A percentile compares a stretch with the other conserved stretches of the same genome.
phyloP scores from a whole-genome alignment of 2,888 invertebrate species.

The Ferdinandea cuprea region DNA sequence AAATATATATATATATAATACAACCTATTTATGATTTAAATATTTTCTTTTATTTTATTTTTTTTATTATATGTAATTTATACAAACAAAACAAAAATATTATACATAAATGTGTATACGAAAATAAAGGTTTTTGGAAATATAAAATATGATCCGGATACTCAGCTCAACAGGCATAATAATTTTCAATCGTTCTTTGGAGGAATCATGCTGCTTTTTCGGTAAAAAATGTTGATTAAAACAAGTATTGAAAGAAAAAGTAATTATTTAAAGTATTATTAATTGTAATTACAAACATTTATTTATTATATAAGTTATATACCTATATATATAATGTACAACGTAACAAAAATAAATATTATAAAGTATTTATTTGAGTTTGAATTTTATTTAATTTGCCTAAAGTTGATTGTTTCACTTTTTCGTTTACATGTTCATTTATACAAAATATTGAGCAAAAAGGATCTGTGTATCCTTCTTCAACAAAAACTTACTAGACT shows the following conservation, averaged over 20 bases:
- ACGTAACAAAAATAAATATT: slow-evolving; percentile 18
- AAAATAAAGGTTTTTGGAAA: slow-evolving; percentile 93
- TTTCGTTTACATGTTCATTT: slow-evolving; percentile 9
- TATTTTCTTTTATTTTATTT: slow-evolving; percentile 74
- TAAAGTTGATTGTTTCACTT: slow-evolving; percentile 20
- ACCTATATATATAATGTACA: slow-evolving; percentile 45
- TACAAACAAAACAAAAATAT: slow-evolving; percentile 73
- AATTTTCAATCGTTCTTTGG: slow-evolving; percentile 97
- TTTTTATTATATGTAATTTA: slow-evolving; percentile 74
- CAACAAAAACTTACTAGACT: not conserved
- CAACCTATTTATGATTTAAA: slow-evolving; percentile 62
- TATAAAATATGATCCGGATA: slow-evolving; percentile 92
- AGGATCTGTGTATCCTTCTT: slow-evolving; percentile 2
- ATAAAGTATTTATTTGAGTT: slow-evolving; percentile 7
- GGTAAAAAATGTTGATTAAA: slow-evolving; percentile 86
- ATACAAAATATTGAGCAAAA: not conserved
- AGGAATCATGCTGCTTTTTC: slow-evolving; percentile 95
- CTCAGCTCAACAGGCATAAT: slow-evolving; percentile 96
- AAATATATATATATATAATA: no score
- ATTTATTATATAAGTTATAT: slow-evolving; percentile 61
- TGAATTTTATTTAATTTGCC: slow-evolving; percentile 39
- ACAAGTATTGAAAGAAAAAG: slow-evolving; percentile 79
- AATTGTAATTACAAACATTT: slow-evolving; percentile 69
- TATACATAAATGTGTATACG: slow-evolving; percentile 75
- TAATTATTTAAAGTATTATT: slow-evolving; percentile 78